phyloP scores from a whole-genome alignment of 2,113 vertebrate genomes.

The Cebidichthys violaceus region DNA sequence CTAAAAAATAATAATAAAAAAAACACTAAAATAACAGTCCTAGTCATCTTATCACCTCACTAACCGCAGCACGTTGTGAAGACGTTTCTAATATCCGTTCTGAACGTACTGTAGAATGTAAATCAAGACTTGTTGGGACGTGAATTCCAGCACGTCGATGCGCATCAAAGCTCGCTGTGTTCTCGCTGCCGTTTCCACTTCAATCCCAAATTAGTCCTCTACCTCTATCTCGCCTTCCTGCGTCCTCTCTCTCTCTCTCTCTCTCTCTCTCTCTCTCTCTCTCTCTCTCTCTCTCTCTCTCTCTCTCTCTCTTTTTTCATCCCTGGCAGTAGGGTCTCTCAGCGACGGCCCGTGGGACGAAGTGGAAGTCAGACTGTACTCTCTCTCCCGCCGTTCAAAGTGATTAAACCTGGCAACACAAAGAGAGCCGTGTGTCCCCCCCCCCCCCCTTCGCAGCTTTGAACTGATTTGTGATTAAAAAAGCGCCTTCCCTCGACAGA shows the following conservation, averaged over 20 bases:
- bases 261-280: neutral
- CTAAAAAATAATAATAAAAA: neutral
- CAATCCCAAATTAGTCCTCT: slow-evolving; percentile 1
- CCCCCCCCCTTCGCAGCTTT: slow-evolving; percentile 28
- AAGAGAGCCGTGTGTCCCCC: slow-evolving; percentile 9
- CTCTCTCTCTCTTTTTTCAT: slow-evolving; percentile 14
- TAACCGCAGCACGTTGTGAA: neutral
- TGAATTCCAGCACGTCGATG: neutral
- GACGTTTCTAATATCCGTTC: neutral
- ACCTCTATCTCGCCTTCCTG: slow-evolving; percentile 37
- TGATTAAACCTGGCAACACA: slow-evolving; percentile 59
- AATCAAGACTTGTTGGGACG: neutral
- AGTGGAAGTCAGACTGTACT: slow-evolving; percentile 3
- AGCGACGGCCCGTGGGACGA: neutral
- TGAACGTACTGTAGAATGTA: neutral
- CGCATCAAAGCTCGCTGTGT: neutral
- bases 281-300: neutral
- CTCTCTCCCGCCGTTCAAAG: slow-evolving; percentile 35
- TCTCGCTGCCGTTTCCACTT: neutral
- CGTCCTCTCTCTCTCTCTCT: neutral
- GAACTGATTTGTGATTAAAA: neutral
- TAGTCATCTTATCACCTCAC: neutral
- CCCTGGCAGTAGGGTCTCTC: slow-evolving; percentile 25
- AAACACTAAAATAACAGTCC: neutral
- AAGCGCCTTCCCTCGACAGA: slow-evolving; percentile 3